Conservation (phyloP, 2,888 invertebrate species). For the Lagria hirta region DNA sequence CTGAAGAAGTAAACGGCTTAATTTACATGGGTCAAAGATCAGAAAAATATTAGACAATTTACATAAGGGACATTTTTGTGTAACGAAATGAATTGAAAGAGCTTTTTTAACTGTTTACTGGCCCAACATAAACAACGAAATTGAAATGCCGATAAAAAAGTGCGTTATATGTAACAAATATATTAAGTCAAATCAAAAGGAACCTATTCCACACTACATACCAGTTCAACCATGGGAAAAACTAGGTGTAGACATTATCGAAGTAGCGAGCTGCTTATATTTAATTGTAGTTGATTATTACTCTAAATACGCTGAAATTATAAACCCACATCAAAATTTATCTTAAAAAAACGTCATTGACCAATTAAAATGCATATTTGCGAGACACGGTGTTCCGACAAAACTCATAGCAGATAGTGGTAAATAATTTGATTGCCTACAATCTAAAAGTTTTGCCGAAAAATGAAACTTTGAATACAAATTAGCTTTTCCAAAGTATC, state of each 20-base stretch:
- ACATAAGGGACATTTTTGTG: too few relatives aligned
- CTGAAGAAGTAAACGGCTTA: too few relatives aligned
- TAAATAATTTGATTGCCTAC: slow-evolving; percentile 7
- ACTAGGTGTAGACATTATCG: slow-evolving; percentile 12
- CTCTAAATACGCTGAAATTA: slow-evolving; percentile 18
- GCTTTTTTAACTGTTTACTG: too few relatives aligned
- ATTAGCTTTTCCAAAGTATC: slow-evolving; percentile 14
- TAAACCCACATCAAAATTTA: slow-evolving; percentile 7
- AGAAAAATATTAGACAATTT: too few relatives aligned
- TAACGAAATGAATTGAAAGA: too few relatives aligned
- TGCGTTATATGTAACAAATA: too few relatives aligned
- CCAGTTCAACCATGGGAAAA: slow-evolving; percentile 10
- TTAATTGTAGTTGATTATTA: slow-evolving; percentile 20
- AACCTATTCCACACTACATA: slow-evolving; percentile 9
- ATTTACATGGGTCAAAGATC: too few relatives aligned
- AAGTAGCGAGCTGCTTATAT: slow-evolving; percentile 4
- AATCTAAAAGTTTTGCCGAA: slow-evolving; percentile 15
- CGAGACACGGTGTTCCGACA: slow-evolving; percentile 24
- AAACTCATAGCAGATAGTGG: slow-evolving; percentile 24
- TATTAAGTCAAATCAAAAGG: slow-evolving; percentile 12
- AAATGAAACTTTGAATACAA: slow-evolving; percentile 18
- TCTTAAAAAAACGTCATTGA: slow-evolving; percentile 13
- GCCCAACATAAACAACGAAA: too few relatives aligned
- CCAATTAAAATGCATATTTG: slow-evolving; percentile 24
- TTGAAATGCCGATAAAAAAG: too few relatives aligned